Percentiles rank a stretch among this genome's conserved stretches.
Evolutionary conservation across 2,113 vertebrate genomes (phyloP).

Genomic region (Elaphurus davidianus): DNA sequence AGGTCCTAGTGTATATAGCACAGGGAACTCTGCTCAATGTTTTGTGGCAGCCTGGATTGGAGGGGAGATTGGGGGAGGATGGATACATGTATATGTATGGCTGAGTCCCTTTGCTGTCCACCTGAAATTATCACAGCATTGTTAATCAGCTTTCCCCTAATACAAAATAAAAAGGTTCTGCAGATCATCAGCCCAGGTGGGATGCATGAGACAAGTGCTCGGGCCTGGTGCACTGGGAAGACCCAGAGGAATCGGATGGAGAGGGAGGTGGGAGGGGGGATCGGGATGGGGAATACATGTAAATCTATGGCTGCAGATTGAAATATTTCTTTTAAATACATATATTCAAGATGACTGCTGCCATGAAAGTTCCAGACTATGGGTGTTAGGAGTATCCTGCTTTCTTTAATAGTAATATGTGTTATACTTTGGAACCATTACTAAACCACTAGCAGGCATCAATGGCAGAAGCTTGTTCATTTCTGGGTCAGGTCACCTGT

Average conservation of each 20-base stretch:
- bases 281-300: no score
- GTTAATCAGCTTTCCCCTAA: background rate
- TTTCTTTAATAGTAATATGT: background rate
- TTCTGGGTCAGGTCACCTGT: background rate
- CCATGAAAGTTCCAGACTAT: background rate
- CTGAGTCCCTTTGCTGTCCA: background rate
- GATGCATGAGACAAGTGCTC: no score
- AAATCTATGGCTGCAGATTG: background rate
- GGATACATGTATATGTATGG: background rate
- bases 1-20: background rate
- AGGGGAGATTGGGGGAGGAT: background rate
- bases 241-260: no score
- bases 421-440: background rate
- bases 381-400: background rate
- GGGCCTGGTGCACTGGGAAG: no score
- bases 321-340: background rate
- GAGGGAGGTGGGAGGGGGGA: no score
- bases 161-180: background rate
- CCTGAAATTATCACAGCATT: background rate
- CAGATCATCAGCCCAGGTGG: no score
- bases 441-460: background rate
- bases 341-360: background rate
- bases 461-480: background rate
- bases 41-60: background rate
- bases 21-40: background rate